Conservation (phyloP, 2,797 vertebrate genomes). For the Enteromius paludinosus region DNA sequence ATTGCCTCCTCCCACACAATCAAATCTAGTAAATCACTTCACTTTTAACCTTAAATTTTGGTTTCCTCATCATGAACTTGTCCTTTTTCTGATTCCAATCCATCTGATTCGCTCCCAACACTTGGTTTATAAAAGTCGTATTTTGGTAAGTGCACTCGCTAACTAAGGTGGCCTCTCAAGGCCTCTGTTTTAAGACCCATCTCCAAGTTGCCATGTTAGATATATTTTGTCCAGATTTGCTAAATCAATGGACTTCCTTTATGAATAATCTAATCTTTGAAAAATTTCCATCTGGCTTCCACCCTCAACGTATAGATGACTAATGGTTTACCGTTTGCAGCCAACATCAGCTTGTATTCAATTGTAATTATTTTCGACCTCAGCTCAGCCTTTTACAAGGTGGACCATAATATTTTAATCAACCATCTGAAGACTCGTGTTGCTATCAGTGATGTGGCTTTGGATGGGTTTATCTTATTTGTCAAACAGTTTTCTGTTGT, state of each 20-base stretch:
- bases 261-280: too few species aligned
- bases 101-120: too few species aligned
- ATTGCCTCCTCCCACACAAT: too few species aligned
- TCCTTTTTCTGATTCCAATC: too few species aligned
- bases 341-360: neutral
- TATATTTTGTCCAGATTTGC: neutral
- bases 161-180: neutral
- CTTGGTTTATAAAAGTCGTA: neutral
- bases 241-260: neutral
- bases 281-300: too few species aligned
- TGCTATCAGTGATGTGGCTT: neutral
- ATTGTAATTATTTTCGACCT: neutral
- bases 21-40: too few species aligned
- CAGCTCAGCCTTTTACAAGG: neutral
- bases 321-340: neutral
- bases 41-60: too few species aligned
- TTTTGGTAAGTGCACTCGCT: neutral
- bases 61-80: too few species aligned
- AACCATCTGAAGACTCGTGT: neutral
- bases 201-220: neutral
- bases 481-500: neutral
- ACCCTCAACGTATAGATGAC: too few species aligned
- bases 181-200: neutral
- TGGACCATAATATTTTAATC: neutral
- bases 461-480: neutral